These are phyloP conservation scores for Apostichopus parvimensis DNA, from an alignment of 35 echinoderm and acorn worm genomes.

Conservation along the genomic window DNA sequence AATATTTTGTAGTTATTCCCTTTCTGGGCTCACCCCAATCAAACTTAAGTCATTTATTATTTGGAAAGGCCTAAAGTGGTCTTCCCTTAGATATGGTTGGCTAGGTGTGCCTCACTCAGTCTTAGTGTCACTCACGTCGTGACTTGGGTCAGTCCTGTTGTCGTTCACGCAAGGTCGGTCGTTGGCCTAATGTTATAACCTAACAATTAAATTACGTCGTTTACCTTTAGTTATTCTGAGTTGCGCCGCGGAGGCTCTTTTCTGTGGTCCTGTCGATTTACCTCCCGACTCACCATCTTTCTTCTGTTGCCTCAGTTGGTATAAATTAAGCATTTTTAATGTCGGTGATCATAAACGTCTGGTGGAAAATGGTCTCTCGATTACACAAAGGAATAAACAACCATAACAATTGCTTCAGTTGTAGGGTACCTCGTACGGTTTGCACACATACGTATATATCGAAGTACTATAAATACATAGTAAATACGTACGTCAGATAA, in stretches of 20 bases:
- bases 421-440: no score
- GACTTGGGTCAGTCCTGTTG: no score
- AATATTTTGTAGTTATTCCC: no score
- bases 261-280: constrained; percentile 63
- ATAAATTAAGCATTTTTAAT: constrained; percentile 83
- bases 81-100: no score
- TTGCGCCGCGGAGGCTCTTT: constrained; percentile 86
- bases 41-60: no score
- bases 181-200: background rate
- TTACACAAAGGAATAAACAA: background rate
- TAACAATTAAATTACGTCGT: background rate
- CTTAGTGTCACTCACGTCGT: no score
- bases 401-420: background rate
- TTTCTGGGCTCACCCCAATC: no score
- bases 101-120: no score
- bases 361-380: background rate
- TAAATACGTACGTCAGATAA: no score
- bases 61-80: no score
- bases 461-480: background rate
- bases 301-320: constrained; percentile 90
- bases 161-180: no score
- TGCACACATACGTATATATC: background rate
- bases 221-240: constrained; percentile 94
- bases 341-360: background rate
- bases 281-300: constrained; percentile 79